These are phyloP conservation scores for Ptychoptera albimana DNA, from an alignment of 2,888 invertebrate genomes.

Conservation along the genomic window DNA sequence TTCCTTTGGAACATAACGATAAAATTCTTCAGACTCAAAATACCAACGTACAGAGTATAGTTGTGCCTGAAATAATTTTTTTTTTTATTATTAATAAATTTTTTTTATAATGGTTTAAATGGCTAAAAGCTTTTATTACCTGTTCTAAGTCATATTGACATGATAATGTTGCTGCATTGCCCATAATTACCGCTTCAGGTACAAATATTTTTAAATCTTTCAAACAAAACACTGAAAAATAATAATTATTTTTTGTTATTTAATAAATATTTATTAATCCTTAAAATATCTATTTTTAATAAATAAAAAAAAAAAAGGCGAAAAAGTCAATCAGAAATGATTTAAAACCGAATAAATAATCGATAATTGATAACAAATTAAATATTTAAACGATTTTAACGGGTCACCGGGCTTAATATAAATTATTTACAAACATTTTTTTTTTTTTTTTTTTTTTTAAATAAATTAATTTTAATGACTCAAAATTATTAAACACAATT, in stretches of 20 bases:
- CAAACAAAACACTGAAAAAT: conserved; percentile 23
- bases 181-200: conserved; percentile 31
- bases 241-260: neutral
- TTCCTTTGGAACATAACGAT: conserved; percentile 43
- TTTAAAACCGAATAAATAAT: no score
- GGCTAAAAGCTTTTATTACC: conserved; percentile 18
- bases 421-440: no score
- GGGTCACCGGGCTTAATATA: no score
- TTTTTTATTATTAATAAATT: conserved; percentile 3
- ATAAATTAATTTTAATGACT: no score
- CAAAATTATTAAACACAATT: no score
- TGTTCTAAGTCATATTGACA: conserved; percentile 32
- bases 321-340: no score
- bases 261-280: no score
- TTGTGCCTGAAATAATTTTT: conserved; percentile 24
- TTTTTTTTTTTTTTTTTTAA: no score
- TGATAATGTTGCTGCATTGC: conserved; percentile 30
- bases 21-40: conserved; percentile 42
- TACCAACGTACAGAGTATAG: conserved; percentile 50
- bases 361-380: no score
- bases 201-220: conserved; percentile 32
- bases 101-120: conserved; percentile 1
- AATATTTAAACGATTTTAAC: no score
- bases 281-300: no score
- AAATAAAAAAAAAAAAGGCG: no score